Percentiles rank a stretch among this genome's conserved stretches.
These are phyloP conservation scores for Galaxias olidus DNA, from an alignment of 2,797 vertebrate species.

Conservation along the genomic window DNA sequence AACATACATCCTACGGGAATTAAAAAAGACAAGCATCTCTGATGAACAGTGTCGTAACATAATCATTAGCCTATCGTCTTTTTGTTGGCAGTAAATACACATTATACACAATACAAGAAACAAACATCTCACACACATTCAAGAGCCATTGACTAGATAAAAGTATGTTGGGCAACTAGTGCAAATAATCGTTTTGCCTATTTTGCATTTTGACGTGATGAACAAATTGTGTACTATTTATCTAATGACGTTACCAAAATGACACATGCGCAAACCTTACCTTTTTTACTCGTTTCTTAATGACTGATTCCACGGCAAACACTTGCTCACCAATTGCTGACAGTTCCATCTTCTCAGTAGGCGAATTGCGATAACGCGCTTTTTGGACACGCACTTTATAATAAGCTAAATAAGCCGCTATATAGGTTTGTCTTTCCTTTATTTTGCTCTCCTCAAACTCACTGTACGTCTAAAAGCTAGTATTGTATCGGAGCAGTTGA, in stretches of 20 bases:
- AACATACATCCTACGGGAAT: no score
- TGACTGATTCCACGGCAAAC: slow-evolving; percentile 93
- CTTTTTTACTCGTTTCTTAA: slow-evolving; percentile 94
- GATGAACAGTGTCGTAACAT: no score
- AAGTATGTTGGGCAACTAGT: no score
- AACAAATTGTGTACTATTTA: background rate
- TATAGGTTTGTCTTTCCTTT: background rate
- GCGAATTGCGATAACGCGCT: no score
- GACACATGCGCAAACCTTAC: slow-evolving; percentile 64
- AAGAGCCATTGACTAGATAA: no score
- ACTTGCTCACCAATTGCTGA: slow-evolving; percentile 98
- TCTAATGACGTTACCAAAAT: background rate
- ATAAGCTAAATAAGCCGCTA: no score
- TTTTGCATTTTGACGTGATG: background rate
- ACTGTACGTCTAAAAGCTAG: slow-evolving; percentile 12
- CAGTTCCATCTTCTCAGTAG: slow-evolving; percentile 84
- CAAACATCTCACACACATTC: no score
- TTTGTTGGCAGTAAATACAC: no score
- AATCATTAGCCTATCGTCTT: no score
- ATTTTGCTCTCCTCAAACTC: slow-evolving; percentile 8
- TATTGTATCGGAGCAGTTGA: background rate
- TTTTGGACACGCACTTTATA: no score
- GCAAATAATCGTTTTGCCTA: background rate
- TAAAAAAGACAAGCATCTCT: no score
- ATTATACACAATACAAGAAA: no score